phyloP scores from a whole-genome alignment of 2,888 invertebrate species.

The Drosophila greeni region DNA sequence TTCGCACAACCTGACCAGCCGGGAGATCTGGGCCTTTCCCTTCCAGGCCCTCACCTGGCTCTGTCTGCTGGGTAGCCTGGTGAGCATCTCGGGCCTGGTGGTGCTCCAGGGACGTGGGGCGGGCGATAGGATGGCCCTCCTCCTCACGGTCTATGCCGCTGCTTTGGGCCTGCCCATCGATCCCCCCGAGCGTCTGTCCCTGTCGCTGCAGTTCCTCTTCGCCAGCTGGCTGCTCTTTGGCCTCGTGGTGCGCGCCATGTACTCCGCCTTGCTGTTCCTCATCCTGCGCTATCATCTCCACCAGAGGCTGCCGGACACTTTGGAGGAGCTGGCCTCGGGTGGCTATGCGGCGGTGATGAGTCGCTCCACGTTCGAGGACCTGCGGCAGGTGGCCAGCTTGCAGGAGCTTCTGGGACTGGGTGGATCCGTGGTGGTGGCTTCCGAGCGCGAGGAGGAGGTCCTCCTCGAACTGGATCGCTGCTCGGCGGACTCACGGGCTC shows the following conservation, averaged over 20 bases:
- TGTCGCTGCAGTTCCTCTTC: constrained; percentile 45
- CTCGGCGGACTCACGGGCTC: constrained; percentile 13
- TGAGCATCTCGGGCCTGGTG: constrained; percentile 32
- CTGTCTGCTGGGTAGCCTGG: constrained; percentile 42
- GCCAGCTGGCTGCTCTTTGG: constrained; percentile 54
- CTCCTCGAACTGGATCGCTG: constrained; percentile 44
- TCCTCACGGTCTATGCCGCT: constrained; percentile 41
- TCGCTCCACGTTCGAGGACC: constrained; percentile 36
- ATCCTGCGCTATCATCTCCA: constrained; percentile 56
- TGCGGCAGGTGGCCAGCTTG: constrained; percentile 38
- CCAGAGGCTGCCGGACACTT: constrained; percentile 44
- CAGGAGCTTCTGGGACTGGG: constrained; percentile 16
- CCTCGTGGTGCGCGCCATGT: constrained; percentile 55
- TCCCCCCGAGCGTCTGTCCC: constrained; percentile 15
- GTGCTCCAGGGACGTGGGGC: constrained; percentile 13
- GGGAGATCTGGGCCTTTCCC: constrained; percentile 55
- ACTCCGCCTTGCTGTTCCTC: constrained; percentile 55
- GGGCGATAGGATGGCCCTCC: constrained; percentile 19
- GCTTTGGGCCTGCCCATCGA: constrained; percentile 47
- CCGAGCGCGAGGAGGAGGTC: constrained; percentile 30
- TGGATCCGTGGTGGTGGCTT: constrained; percentile 17
- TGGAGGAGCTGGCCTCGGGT: constrained; percentile 42
- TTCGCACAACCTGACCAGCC: constrained; percentile 50
- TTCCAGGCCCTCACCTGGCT: constrained; percentile 55
- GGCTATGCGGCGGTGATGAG: constrained; percentile 51